A percentile compares a stretch with the other conserved stretches of the same genome.
Evolutionary conservation across 2,888 invertebrate species (phyloP).

Genomic region (Scaptomyza flava): DNA sequence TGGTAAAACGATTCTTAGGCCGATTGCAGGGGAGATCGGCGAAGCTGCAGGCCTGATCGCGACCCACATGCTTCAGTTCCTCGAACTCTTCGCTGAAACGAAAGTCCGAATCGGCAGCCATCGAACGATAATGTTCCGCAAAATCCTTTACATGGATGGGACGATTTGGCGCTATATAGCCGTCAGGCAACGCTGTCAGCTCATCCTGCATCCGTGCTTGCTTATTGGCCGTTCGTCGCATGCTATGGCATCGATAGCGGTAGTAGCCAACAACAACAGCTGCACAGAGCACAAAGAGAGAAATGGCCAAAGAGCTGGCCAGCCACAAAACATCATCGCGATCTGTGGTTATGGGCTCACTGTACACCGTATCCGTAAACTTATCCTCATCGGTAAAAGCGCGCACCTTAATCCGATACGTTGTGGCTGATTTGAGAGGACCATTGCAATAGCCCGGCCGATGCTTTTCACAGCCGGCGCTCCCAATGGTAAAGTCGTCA

Average conservation of each 20-base stretch:
- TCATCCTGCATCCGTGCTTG: conserved; percentile 88
- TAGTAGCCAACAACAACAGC: conserved; percentile 85
- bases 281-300: conserved; percentile 51
- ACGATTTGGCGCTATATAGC: conserved; percentile 91
- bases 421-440: conserved; percentile 94
- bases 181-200: conserved; percentile 89
- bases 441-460: conserved; percentile 96
- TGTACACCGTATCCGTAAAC: conserved; percentile 96
- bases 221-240: conserved; percentile 86
- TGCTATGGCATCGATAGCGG: conserved; percentile 87
- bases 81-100: conserved; percentile 99
- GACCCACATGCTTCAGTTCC: conserved; percentile 97
- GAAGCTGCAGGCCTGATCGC: conserved; percentile 95
- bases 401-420: conserved; percentile 95
- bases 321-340: conserved; percentile 65
- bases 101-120: conserved; percentile 98
- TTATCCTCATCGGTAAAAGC: conserved; percentile 97
- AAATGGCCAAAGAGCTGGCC: conserved; percentile 12
- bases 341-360: conserved; percentile 94
- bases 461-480: conserved; percentile 91
- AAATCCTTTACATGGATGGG: conserved; percentile 95
- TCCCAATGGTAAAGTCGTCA: conserved; percentile 93
- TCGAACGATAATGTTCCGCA: conserved; percentile 95
- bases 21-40: conserved; percentile 98
- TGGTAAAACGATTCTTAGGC: conserved; percentile 99